Evolutionary conservation across 2,888 invertebrate genomes (phyloP).

Genomic region (Amaurobius ferox): DNA sequence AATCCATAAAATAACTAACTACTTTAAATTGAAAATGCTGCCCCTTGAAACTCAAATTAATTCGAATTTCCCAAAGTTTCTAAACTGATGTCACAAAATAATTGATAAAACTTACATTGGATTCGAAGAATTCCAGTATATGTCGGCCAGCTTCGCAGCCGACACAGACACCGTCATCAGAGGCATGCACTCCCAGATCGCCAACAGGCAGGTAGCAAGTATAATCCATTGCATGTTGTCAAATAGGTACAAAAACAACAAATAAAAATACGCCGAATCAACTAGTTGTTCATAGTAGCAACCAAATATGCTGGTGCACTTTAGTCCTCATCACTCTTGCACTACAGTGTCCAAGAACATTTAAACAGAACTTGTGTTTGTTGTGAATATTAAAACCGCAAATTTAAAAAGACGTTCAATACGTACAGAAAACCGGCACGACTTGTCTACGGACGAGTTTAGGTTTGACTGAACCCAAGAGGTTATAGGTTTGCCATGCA

Average conservation of each 20-base stretch:
- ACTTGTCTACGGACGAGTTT: constrained; percentile 51
- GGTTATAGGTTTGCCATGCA: constrained; percentile 59
- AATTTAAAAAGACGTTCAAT: neutral
- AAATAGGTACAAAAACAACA: constrained; percentile 1
- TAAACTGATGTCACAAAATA: too few relatives aligned
- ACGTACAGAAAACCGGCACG: constrained; percentile 16
- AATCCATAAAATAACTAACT: too few relatives aligned
- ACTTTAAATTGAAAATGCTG: too few relatives aligned
- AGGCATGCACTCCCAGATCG: constrained; percentile 45
- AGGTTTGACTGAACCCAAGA: constrained; percentile 54
- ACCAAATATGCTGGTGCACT: constrained; percentile 10
- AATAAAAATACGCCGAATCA: neutral
- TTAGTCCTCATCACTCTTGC: constrained; percentile 19
- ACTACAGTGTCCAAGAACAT: neutral
- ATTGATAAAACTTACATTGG: constrained; percentile 85
- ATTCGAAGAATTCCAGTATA: constrained; percentile 93
- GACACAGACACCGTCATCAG: constrained; percentile 47
- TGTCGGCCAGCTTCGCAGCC: constrained; percentile 78
- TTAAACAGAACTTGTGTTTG: neutral
- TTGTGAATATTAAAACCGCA: neutral
- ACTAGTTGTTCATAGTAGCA: constrained; percentile 7
- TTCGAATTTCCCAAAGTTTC: too few relatives aligned
- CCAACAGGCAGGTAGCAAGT: constrained; percentile 25
- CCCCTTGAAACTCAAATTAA: too few relatives aligned
- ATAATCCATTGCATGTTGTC: constrained; percentile 69